phyloP scores from a whole-genome alignment of 2,888 invertebrate genomes.

The Ennomos erosarius region DNA sequence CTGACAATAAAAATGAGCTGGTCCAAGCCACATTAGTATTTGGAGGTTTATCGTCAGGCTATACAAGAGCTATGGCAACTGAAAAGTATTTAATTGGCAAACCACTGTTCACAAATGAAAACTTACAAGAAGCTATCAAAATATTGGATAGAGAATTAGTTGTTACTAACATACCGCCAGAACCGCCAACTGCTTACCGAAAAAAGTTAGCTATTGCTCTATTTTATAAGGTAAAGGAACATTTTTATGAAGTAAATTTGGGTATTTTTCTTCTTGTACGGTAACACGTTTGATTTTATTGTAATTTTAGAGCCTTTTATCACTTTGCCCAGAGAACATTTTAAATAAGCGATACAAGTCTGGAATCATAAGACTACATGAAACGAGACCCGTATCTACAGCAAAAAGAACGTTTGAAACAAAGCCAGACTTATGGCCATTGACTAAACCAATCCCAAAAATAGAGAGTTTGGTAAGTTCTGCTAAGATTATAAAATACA shows the following conservation, averaged over 20 bases:
- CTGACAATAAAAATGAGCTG: constrained; percentile 30
- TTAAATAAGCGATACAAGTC: constrained; percentile 69
- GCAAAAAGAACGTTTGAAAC: constrained; percentile 86
- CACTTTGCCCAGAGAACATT: constrained; percentile 72
- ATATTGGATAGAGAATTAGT: constrained; percentile 55
- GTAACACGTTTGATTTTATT: no score
- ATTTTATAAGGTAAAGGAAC: constrained; percentile 65
- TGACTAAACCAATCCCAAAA: constrained; percentile 88
- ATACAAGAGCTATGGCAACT: constrained; percentile 76
- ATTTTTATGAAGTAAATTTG: no score
- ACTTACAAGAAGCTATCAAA: constrained; percentile 63
- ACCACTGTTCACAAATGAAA: constrained; percentile 63
- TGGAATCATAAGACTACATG: constrained; percentile 67
- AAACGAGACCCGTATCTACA: constrained; percentile 82
- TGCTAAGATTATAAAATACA: no score
- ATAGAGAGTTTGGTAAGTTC: constrained; percentile 76
- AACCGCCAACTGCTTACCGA: constrained; percentile 84
- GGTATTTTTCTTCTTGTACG: no score
- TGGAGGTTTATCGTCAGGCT: constrained; percentile 82
- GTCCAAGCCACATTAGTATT: constrained; percentile 73
- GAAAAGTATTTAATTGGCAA: constrained; percentile 78
- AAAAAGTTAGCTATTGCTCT: constrained; percentile 84
- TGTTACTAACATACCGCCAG: constrained; percentile 68
- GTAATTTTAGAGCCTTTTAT: constrained; percentile 77
- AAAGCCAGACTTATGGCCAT: constrained; percentile 85